These are phyloP conservation scores for Zoroaster sp. DNA, from an alignment of 53 echinoderm and acorn worm genomes.

Conservation along the genomic window DNA sequence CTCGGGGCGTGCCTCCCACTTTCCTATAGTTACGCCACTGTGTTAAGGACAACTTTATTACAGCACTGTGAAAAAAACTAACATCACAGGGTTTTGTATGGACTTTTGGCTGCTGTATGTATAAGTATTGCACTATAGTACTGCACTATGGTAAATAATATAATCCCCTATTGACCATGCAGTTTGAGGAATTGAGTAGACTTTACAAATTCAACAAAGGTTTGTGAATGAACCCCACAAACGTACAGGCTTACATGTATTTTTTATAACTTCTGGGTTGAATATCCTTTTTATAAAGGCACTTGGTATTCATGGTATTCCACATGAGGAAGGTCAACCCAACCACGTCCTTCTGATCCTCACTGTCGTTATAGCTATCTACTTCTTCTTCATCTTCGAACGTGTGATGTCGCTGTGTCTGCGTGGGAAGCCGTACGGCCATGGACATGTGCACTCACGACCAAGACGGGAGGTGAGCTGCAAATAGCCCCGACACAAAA, in stretches of 20 bases:
- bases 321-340: not conserved
- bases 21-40: too few relatives aligned
- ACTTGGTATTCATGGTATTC: conserved; percentile 54
- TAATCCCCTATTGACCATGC: too few relatives aligned
- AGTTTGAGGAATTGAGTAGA: too few relatives aligned
- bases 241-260: not conserved
- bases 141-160: too few relatives aligned
- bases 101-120: too few relatives aligned
- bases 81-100: too few relatives aligned
- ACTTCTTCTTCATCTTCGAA: conserved; percentile 84
- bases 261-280: too few relatives aligned
- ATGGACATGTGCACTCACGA: conserved; percentile 34
- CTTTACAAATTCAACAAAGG: not conserved
- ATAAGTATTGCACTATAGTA: too few relatives aligned
- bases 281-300: not conserved
- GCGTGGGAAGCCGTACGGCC: conserved; percentile 28
- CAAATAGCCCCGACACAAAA: too few relatives aligned
- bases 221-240: not conserved
- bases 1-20: too few relatives aligned
- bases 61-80: too few relatives aligned
- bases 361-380: conserved; percentile 61
- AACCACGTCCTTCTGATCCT: conserved; percentile 38
- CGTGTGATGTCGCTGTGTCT: conserved; percentile 58
- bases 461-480: conserved; percentile 31
- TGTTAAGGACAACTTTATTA: too few relatives aligned